Percentiles rank a stretch among this genome's conserved stretches.
phyloP scores from a whole-genome alignment of 2,888 invertebrate genomes.

The Reticulitermes lucifugus region DNA sequence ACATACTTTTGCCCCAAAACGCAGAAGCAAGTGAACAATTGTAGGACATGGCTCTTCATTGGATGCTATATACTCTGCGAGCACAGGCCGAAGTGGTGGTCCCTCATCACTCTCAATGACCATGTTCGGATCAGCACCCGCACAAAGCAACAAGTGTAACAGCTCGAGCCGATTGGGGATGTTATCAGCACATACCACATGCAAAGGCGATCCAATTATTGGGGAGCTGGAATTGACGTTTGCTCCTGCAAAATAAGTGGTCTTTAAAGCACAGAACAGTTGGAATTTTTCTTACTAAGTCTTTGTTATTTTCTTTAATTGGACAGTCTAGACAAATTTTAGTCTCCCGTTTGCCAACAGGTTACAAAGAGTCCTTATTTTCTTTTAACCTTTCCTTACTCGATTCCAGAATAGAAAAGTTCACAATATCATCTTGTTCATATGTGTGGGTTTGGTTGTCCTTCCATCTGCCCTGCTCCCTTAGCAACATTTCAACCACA shows the following conservation, averaged over 20 bases:
- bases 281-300: no score
- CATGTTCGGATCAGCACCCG: conserved; percentile 81
- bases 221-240: conserved; percentile 84
- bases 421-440: no score
- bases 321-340: not conserved
- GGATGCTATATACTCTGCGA: conserved; percentile 86
- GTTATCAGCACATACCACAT: conserved; percentile 85
- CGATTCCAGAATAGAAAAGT: no score
- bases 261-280: not conserved
- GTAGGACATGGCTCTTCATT: conserved; percentile 76
- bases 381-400: not conserved
- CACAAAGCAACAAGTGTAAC: conserved; percentile 73
- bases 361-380: no score
- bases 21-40: conserved; percentile 76
- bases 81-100: conserved; percentile 79
- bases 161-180: conserved; percentile 65
- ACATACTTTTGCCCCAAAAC: conserved; percentile 80
- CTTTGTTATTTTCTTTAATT: not conserved
- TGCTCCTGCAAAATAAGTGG: conserved; percentile 69
- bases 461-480: no score
- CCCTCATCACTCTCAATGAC: conserved; percentile 81
- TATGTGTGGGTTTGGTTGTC: no score
- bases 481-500: no score
- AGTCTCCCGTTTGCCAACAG: not conserved
- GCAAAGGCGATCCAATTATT: conserved; percentile 83